Percentiles rank a stretch among this genome's conserved stretches.
phyloP scores from a whole-genome alignment of 2,888 invertebrate genomes.

The Micoletzkya japonica region DNA sequence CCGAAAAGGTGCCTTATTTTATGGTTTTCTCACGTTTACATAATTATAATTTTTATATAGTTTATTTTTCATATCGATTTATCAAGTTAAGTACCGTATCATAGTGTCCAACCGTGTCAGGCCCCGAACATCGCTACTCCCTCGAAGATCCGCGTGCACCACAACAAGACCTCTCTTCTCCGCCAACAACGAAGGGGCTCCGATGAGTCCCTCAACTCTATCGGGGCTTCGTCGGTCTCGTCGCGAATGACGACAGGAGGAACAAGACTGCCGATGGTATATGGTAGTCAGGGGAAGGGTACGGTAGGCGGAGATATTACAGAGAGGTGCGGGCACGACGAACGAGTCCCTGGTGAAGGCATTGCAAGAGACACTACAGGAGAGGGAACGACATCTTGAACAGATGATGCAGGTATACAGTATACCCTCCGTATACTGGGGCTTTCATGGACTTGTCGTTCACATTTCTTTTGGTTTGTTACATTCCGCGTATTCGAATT shows the following conservation, averaged over 20 bases:
- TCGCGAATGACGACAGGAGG: slow-evolving; percentile 29
- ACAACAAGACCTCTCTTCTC: slow-evolving; percentile 49
- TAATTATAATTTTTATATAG: neutral
- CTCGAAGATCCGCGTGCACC: slow-evolving; percentile 34
- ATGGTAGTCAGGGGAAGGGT: neutral
- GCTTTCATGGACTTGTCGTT: neutral
- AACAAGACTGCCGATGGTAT: neutral
- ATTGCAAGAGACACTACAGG: slow-evolving; percentile 82
- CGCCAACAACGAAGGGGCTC: slow-evolving; percentile 63
- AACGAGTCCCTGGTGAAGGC: slow-evolving; percentile 26
- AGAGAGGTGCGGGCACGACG: slow-evolving; percentile 5
- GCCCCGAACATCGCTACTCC: slow-evolving; percentile 19
- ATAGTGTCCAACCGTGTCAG: neutral
- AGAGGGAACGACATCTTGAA: slow-evolving; percentile 92
- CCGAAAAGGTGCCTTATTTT: slow-evolving; percentile 20
- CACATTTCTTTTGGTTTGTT: neutral
- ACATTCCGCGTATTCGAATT: too few species aligned
- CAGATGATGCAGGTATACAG: slow-evolving; percentile 87
- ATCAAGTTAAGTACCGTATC: neutral
- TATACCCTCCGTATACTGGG: slow-evolving; percentile 33
- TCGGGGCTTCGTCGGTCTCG: slow-evolving; percentile 70
- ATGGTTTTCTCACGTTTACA: neutral
- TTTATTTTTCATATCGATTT: neutral
- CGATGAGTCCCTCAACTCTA: slow-evolving; percentile 82
- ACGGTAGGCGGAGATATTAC: neutral